A percentile compares a stretch with the other conserved stretches of the same genome.
Evolutionary conservation across 2,888 invertebrate species (phyloP).

Genomic region (Baccha elongata): DNA sequence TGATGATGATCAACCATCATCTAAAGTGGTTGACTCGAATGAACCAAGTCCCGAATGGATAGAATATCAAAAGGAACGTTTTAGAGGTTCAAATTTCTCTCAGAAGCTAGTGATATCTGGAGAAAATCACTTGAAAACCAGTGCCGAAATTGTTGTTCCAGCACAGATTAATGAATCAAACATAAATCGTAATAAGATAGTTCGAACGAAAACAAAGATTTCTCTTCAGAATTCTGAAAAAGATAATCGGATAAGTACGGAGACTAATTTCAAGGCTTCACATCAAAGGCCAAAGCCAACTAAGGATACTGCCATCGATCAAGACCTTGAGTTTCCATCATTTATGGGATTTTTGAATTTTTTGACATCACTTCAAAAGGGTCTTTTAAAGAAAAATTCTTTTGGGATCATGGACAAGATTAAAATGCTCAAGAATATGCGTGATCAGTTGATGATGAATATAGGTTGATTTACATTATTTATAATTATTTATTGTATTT

Average conservation of each 20-base stretch:
- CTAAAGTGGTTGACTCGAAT: not conserved
- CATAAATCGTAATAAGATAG: conserved; percentile 69
- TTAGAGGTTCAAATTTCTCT: conserved; percentile 72
- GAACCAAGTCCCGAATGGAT: conserved; percentile 79
- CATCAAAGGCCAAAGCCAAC: conserved; percentile 9
- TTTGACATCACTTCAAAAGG: conserved; percentile 78
- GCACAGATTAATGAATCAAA: conserved; percentile 52
- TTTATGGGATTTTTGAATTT: conserved; percentile 80
- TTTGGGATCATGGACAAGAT: conserved; percentile 80
- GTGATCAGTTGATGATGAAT: conserved; percentile 84
- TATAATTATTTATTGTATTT: conserved; percentile 39
- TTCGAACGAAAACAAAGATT: conserved; percentile 75
- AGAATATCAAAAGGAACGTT: conserved; percentile 80
- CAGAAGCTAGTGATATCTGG: conserved; percentile 74
- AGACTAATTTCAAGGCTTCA: not conserved
- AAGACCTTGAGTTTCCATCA: conserved; percentile 76
- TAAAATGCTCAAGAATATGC: conserved; percentile 77
- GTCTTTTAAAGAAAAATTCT: conserved; percentile 78
- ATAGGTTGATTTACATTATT: conserved; percentile 84
- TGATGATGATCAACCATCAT: not conserved
- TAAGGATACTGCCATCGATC: not conserved
- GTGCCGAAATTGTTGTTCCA: conserved; percentile 75
- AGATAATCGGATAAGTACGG: conserved; percentile 14
- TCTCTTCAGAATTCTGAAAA: conserved; percentile 49
- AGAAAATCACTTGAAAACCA: conserved; percentile 75